Percentiles rank a stretch among this genome's conserved stretches.
Conservation (phyloP, 2,113 vertebrate species). For the Myotis davidii region DNA sequence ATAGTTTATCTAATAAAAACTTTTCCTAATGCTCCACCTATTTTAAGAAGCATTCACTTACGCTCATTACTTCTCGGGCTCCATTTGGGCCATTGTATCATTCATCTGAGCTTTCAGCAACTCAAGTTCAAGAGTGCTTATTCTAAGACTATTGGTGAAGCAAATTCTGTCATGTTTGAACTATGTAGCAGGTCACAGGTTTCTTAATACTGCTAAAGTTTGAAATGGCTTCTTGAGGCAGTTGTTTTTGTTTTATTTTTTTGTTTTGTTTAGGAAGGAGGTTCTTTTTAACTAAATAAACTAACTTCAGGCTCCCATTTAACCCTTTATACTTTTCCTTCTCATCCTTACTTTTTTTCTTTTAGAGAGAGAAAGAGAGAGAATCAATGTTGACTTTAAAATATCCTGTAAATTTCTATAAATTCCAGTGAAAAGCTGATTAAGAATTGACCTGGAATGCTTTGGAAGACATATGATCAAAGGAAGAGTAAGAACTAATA, state of each 20-base stretch:
- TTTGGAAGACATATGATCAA: slow-evolving; percentile 28
- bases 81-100: not conserved
- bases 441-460: slow-evolving; percentile 31
- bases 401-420: slow-evolving; percentile 27
- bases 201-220: not conserved
- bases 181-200: not conserved
- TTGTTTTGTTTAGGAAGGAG: not conserved
- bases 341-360: not conserved
- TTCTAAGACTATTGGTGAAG: slow-evolving; percentile 2
- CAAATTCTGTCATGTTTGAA: slow-evolving; percentile 10
- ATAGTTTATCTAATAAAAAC: slow-evolving; percentile 5
- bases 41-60: slow-evolving; percentile 38
- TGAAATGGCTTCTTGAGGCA: not conserved
- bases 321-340: not conserved
- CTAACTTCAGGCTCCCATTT: slow-evolving; percentile 7
- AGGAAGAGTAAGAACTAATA: slow-evolving; percentile 4
- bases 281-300: slow-evolving; percentile 17
- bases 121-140: not conserved
- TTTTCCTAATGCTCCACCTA: not conserved
- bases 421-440: slow-evolving; percentile 10
- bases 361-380: not conserved
- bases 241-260: not conserved
- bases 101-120: not conserved
- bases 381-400: slow-evolving; percentile 18
- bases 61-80: not conserved